A percentile compares a stretch with the other conserved stretches of the same genome.
phyloP scores from a whole-genome alignment of 2,113 vertebrate species.

The Paradoxurus hermaphroditus region DNA sequence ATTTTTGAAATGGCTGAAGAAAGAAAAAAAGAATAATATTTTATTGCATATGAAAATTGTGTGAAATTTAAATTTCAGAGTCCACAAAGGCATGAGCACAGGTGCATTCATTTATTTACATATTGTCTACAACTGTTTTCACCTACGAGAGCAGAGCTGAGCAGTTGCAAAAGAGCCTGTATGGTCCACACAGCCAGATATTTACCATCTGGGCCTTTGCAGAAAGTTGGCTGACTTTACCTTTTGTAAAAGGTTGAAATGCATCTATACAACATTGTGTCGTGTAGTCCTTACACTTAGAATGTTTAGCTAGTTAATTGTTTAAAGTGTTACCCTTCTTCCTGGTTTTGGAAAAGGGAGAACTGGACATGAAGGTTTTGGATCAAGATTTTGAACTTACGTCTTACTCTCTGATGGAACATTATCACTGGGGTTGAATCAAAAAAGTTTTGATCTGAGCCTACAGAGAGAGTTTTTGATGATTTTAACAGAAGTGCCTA shows the following conservation, averaged over 20 bases:
- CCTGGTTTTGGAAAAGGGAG: neutral
- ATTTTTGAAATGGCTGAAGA: constrained; percentile 5
- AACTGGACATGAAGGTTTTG: neutral
- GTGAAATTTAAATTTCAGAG: neutral
- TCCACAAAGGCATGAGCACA: neutral
- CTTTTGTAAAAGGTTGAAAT: neutral
- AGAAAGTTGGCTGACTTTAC: neutral
- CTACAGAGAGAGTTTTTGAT: neutral
- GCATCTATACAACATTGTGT: neutral
- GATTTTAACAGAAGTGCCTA: neutral
- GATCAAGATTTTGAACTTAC: neutral
- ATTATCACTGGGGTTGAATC: neutral
- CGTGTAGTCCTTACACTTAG: neutral
- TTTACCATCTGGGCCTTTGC: neutral
- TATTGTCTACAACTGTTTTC: neutral
- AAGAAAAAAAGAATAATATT: neutral
- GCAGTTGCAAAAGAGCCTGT: neutral
- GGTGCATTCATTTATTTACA: neutral
- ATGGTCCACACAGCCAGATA: neutral
- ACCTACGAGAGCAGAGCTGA: neutral
- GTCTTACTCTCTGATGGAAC: neutral
- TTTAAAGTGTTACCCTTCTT: neutral
- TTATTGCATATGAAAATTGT: neutral
- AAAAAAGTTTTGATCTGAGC: neutral
- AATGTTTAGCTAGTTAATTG: neutral